These are phyloP conservation scores for Agriopis marginaria DNA, from an alignment of 2,888 invertebrate genomes.

Conservation along the genomic window DNA sequence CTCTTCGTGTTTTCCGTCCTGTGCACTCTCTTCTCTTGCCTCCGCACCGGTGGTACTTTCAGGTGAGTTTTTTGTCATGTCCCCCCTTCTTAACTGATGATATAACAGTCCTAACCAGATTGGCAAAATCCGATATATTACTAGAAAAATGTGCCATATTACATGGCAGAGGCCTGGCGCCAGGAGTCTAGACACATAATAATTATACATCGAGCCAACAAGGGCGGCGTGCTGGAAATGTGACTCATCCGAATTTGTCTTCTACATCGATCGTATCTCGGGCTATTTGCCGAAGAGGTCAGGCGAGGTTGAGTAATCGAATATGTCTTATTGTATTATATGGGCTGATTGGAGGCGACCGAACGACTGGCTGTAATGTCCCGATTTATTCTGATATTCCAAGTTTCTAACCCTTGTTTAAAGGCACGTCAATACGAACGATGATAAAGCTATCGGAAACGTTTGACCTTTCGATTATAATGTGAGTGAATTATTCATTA, in stretches of 20 bases:
- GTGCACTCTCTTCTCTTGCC: conserved; percentile 73
- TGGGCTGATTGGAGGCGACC: conserved; percentile 44
- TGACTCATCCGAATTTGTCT: conserved; percentile 78
- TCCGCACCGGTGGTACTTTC: conserved; percentile 68
- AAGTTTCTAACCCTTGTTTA: conserved; percentile 14
- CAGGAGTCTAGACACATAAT: conserved; percentile 81
- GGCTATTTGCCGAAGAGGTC: conserved; percentile 67
- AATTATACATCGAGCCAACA: conserved; percentile 79
- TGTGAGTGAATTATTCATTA: conserved; percentile 43
- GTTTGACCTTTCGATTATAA: conserved; percentile 40
- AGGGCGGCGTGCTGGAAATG: conserved; percentile 73
- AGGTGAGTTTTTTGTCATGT: conserved; percentile 63
- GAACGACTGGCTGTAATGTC: conserved; percentile 26
- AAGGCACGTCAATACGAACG: conserved; percentile 13
- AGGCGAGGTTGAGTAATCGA: conserved; percentile 57
- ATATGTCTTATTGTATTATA: conserved; percentile 63
- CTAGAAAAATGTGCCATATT: conserved; percentile 60
- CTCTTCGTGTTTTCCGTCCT: conserved; percentile 82
- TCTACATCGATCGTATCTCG: conserved; percentile 75
- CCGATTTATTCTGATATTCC: conserved; percentile 13
- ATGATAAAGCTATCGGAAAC: conserved; percentile 27
- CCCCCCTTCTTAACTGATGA: conserved; percentile 26
- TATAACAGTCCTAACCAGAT: conserved; percentile 39
- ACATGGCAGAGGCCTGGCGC: conserved; percentile 75
- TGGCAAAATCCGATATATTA: conserved; percentile 27